Evolutionary conservation across 92 coral and sea anemone genomes (phyloP), one percentile per base, ranked within the genome.

Genomic region (Epizoanthus rinbou): DNA sequence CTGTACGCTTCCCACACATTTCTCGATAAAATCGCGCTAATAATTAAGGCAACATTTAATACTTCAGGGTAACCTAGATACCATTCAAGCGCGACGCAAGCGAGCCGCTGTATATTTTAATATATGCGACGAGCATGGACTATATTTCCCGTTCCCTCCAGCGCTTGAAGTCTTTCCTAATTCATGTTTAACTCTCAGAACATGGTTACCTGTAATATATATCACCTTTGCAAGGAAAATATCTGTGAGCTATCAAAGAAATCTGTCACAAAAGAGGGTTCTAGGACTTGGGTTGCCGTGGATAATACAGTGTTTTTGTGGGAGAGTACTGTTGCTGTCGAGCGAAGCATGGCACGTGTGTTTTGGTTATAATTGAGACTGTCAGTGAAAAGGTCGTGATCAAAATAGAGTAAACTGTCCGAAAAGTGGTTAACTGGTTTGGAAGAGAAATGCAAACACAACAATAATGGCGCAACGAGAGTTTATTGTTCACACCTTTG

Each of bases 401-500:
- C 17, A 8, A 31, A 59, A 57, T 31, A 52, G 39, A 23, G 15
- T 58, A 41, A 65, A 5, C 54, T 50, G 54, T 50, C 15, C 16
- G 54, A 11, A 50, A 50, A 50, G 73, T 58, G 60, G 17, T 69
- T 22, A 39, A 22, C 60, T 75, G 65, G 57, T 65, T 67, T 37
- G 57, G 57, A 24, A 53, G 68, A 47, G 60, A 16, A 25, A 53
- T 81, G 68, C 33, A 47, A 80, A 41, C 75, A 68, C 47, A 15
- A 3, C 21, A 81, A 80, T 80, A 56, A 89, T 85, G 90, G 93
- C 87, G 21, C 79, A 87, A 69, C 80, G 80, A 56, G 85, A 84
- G 74, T 84, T 82, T 53, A 75, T 85, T 79, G 79, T 81, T 73
- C 98, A 97, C 64, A 84, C 90, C 68, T 97, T 97, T 85, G 92